Base-by-base conservation (phyloP, 2,888 invertebrate genomes). In the Eudasyphora cyanicolor region DNA sequence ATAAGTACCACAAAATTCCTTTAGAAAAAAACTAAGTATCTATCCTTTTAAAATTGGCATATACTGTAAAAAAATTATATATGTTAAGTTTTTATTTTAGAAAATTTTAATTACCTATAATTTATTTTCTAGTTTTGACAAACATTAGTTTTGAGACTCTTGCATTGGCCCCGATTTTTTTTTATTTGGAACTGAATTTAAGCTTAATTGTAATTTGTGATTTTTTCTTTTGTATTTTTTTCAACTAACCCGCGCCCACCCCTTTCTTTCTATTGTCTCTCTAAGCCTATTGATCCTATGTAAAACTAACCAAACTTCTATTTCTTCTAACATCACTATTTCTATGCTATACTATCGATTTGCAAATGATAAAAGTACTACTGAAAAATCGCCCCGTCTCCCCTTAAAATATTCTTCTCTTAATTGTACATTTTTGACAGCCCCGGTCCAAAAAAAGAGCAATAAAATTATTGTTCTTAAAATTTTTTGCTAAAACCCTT, bases 121-220 rank as follows among this genome's bases (percentile, higher is more conserved):
- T n/a, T n/a, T n/a, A n/a, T n/a, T n/a, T n/a, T n/a, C 3, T 17
- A 29, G 21, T 70, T 70, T 14, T 38, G 38, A 51, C 35, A 54
- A 51, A 51, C 17, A 21, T 62, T 62, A 27, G 62, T 69, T 62
- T 38, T 10, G 19, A 49, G 8, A 69, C 7, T 82, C 42, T 35
- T 77, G 79, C 64, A 84, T 84, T 84, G 83, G 83, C 75, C 38
- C 38, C 42, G 1, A 51, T 54, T 60, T 75, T 54, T 60, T 75
- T 76, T 57, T 2, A 24, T 42, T 70, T 74, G 5, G 19, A 35
- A 17, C 54, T 32, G 32, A 62, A 75, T 57, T 49, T 35, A 51
- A 49, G 79, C 79, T 79, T 73, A 79, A 29, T 57, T 57, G 49
- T 42, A 51, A 51, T 57, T 57, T 57, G 24, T 64, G 71, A 57